These are phyloP conservation scores for Callopanchax toddi DNA, from an alignment of 2,113 vertebrate genomes.

Conservation along the genomic window DNA sequence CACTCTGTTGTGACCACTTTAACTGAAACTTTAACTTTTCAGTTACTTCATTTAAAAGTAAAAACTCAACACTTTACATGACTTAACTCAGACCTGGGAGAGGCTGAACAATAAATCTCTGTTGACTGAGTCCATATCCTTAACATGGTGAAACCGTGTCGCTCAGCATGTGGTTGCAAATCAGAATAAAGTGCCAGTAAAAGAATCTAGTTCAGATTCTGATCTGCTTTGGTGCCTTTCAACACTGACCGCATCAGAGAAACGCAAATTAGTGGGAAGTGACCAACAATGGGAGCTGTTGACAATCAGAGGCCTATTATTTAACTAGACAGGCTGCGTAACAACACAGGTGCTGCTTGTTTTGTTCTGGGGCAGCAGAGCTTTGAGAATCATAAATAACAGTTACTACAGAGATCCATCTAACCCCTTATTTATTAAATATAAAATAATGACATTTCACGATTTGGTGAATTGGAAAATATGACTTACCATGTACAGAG, in stretches of 20 bases:
- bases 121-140: too few relatives aligned
- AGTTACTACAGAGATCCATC: too few relatives aligned
- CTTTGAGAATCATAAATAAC: too few relatives aligned
- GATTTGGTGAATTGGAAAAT: too few relatives aligned
- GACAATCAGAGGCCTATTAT: background rate
- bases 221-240: background rate
- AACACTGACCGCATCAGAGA: background rate
- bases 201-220: background rate
- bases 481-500: too few relatives aligned
- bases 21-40: slow-evolving; percentile 28
- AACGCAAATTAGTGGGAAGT: background rate
- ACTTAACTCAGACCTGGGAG: too few relatives aligned
- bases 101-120: too few relatives aligned
- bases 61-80: slow-evolving; percentile 23
- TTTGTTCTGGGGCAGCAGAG: too few relatives aligned
- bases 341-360: background rate
- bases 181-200: background rate
- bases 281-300: slow-evolving; percentile 1
- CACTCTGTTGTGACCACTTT: slow-evolving; percentile 32
- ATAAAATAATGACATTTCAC: too few relatives aligned
- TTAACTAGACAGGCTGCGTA: background rate
- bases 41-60: slow-evolving; percentile 2
- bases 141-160: too few relatives aligned
- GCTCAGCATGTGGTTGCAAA: background rate
- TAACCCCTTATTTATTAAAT: too few relatives aligned